phyloP scores from a whole-genome alignment of 2,113 vertebrate species.

The Passer montanus region DNA sequence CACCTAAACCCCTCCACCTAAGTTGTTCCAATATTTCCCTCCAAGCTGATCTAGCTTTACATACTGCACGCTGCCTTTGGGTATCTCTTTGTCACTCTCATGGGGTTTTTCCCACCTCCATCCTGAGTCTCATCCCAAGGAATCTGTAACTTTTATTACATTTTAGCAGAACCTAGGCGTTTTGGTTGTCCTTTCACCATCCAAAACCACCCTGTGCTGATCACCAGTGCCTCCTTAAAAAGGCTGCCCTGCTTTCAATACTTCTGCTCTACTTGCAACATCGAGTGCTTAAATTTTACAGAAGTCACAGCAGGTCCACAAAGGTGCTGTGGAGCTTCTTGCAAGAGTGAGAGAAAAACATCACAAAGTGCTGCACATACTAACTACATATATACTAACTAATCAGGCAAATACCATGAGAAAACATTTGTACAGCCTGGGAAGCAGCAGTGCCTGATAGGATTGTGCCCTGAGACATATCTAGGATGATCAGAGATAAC shows the following conservation, averaged over 20 bases:
- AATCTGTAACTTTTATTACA: neutral
- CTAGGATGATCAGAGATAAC: neutral
- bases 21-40: neutral
- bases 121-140: neutral
- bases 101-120: fast-evolving
- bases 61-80: neutral
- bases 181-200: neutral
- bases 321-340: neutral
- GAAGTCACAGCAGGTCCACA: neutral
- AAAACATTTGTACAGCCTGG: neutral
- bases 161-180: neutral
- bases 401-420: neutral
- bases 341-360: neutral
- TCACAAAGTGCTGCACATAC: neutral
- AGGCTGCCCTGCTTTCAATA: neutral
- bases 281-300: neutral
- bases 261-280: neutral
- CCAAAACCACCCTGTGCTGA: neutral
- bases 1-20: neutral
- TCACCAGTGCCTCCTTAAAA: neutral
- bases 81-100: neutral
- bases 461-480: neutral
- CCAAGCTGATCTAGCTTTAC: neutral
- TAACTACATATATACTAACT: neutral
- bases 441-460: neutral